Percentiles rank a stretch among this genome's conserved stretches.
Evolutionary conservation across 2,888 invertebrate species (phyloP).

Genomic region (Pogonocherus hispidulus): DNA sequence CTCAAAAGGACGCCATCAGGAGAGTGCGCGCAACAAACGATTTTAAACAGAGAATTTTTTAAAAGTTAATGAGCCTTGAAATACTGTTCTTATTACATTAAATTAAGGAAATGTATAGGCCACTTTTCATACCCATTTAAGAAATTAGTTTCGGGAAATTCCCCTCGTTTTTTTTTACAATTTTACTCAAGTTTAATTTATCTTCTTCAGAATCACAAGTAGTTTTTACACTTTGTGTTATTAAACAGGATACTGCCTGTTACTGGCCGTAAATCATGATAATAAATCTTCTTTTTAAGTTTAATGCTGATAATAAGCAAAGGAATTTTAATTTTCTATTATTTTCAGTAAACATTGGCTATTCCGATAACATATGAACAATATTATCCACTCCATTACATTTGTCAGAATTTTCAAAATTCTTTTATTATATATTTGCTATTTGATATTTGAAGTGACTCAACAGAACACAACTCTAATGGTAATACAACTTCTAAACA

Average conservation of each 20-base stretch:
- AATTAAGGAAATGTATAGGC: slow-evolving; percentile 39
- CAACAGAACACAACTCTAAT: no score
- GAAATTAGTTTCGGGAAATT: slow-evolving; percentile 29
- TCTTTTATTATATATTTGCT: no score
- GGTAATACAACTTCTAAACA: no score
- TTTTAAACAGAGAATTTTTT: slow-evolving; percentile 50
- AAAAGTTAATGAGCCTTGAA: slow-evolving; percentile 55
- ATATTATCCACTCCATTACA: no score
- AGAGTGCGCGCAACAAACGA: slow-evolving; percentile 55
- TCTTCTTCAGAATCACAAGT: slow-evolving; percentile 4
- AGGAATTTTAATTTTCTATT: no score
- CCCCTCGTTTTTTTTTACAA: slow-evolving; percentile 26
- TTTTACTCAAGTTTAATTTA: slow-evolving; percentile 2
- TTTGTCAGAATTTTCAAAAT: no score
- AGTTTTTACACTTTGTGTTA: neutral
- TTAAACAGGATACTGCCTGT: neutral
- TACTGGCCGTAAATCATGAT: neutral
- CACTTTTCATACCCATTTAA: slow-evolving; percentile 31
- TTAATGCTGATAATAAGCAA: no score
- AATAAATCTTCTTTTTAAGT: slow-evolving; percentile 45
- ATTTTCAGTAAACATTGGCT: no score
- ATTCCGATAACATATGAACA: no score
- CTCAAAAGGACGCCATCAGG: slow-evolving; percentile 50
- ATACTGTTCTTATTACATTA: slow-evolving; percentile 51
- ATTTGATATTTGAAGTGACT: no score